Conservation (phyloP, 2,888 invertebrate genomes). For the Platypus cylindrus region DNA sequence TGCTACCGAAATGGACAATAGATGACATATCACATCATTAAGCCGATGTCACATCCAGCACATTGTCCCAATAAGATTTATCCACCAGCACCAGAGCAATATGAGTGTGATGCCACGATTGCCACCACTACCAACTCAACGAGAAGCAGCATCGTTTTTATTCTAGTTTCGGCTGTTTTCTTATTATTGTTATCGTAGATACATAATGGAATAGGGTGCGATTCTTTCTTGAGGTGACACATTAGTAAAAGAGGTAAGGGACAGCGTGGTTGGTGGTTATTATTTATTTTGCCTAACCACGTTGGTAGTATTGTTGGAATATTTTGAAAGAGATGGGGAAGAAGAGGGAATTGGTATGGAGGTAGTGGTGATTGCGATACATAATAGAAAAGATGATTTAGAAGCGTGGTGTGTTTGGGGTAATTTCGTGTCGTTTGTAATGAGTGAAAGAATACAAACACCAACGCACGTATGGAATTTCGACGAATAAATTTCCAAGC, state of each 20-base stretch:
- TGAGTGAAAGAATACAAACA: no score
- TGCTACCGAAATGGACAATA: slow-evolving; percentile 13
- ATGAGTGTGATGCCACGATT: no score
- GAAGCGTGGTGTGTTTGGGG: slow-evolving; percentile 6
- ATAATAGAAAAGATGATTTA: slow-evolving; percentile 11
- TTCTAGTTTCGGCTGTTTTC: background rate
- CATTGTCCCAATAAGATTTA: slow-evolving; percentile 13
- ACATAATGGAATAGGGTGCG: slow-evolving; percentile 11
- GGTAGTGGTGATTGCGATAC: slow-evolving; percentile 2
- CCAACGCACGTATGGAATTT: slow-evolving; percentile 12
- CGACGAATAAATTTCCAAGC: slow-evolving; percentile 1
- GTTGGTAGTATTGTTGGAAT: slow-evolving; percentile 15
- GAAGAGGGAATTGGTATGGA: background rate
- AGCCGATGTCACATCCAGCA: slow-evolving; percentile 16
- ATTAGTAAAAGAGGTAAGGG: no score
- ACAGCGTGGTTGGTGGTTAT: slow-evolving; percentile 9
- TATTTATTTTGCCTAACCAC: no score
- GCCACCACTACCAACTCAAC: no score
- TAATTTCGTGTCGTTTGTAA: slow-evolving; percentile 8
- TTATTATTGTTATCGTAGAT: background rate
- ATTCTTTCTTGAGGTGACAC: no score
- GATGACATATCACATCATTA: slow-evolving; percentile 17
- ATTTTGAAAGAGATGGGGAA: slow-evolving; percentile 7
- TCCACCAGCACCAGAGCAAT: no score
- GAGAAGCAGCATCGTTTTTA: slow-evolving; percentile 13